Conservation (phyloP, 2,113 vertebrate species). For the Circaetus cinerascens region DNA sequence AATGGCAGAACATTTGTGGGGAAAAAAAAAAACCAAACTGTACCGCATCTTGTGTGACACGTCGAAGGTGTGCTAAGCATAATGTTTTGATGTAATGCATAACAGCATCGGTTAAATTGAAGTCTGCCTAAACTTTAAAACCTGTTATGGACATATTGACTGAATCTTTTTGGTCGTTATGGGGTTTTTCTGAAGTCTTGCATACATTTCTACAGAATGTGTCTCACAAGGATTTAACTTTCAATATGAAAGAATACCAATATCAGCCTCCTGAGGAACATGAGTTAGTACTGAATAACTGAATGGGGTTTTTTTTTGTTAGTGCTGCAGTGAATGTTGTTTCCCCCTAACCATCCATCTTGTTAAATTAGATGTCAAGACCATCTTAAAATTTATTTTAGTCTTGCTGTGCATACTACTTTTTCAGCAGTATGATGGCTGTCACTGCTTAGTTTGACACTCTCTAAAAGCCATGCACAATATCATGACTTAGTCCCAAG, state of each 20-base stretch:
- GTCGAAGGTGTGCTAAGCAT: background rate
- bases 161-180: rapidly evolving
- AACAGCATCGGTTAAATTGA: background rate
- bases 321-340: background rate
- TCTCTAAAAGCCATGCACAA: background rate
- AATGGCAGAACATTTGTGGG: background rate
- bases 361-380: background rate
- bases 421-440: background rate
- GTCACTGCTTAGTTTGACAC: background rate
- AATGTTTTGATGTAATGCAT: background rate
- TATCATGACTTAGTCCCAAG: background rate
- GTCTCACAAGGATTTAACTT: background rate
- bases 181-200: background rate
- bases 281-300: background rate
- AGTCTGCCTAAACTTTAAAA: background rate
- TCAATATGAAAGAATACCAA: background rate
- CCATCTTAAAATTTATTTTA: background rate
- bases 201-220: background rate
- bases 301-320: background rate
- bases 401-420: background rate
- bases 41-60: background rate
- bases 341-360: background rate
- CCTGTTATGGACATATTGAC: background rate
- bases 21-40: too few species aligned
- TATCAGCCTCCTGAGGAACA: background rate